A percentile compares a stretch with the other conserved stretches of the same genome.
phyloP scores from a whole-genome alignment of 1,140 invertebrate genomes.

The Popillia japonica region DNA sequence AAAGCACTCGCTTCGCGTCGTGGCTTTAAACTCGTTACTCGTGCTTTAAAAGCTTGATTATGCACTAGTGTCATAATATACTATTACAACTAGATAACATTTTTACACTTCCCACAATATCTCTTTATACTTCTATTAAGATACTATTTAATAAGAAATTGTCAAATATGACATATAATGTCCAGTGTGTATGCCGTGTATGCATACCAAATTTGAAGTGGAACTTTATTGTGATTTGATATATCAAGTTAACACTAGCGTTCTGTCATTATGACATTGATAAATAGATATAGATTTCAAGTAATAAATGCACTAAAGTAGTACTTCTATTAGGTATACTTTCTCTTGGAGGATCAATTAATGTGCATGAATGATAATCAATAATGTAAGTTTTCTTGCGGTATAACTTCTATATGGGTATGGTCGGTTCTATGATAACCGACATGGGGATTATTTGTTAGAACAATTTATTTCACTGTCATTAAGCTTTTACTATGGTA shows the following conservation, averaged over 20 bases:
- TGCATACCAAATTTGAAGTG: not conserved
- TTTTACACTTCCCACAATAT: no score
- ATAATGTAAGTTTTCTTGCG: not conserved
- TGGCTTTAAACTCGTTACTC: no score
- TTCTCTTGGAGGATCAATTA: not conserved
- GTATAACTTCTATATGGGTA: not conserved
- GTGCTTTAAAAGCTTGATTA: no score
- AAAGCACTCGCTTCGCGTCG: no score
- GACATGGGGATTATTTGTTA: not conserved
- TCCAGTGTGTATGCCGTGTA: no score
- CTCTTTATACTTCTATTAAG: no score
- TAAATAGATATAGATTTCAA: not conserved
- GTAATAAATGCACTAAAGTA: not conserved
- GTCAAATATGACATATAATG: no score
- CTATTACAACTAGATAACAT: no score
- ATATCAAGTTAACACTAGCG: constrained; percentile 7
- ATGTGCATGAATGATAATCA: not conserved
- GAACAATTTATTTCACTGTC: no score
- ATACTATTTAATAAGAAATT: no score
- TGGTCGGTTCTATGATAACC: not conserved
- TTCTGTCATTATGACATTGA: constrained; percentile 25
- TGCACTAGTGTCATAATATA: no score
- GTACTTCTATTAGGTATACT: not conserved
- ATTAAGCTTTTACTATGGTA: no score
- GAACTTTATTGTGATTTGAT: not conserved